Evolutionary conservation across 2,113 vertebrate species (phyloP).

Genomic region (Erpornis zantholeuca): DNA sequence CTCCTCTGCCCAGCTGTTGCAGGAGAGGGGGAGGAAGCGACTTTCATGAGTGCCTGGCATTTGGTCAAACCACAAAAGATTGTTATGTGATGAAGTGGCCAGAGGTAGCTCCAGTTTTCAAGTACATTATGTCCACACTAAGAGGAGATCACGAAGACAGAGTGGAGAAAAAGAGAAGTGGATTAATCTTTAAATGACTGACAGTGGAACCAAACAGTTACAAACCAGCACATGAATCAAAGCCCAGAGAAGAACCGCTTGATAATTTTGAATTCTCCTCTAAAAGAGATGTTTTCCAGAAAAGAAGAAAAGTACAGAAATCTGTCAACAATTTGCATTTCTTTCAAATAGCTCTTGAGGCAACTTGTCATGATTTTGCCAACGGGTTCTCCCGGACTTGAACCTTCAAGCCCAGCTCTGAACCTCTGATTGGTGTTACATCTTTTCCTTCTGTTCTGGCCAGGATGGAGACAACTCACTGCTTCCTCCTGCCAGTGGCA

Average conservation of each 20-base stretch:
- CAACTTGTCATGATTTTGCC: background rate
- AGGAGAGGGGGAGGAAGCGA: background rate
- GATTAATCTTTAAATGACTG: background rate
- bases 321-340: background rate
- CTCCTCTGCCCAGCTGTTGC: background rate
- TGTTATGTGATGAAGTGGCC: background rate
- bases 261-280: background rate
- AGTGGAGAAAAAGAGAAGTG: background rate
- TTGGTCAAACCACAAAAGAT: background rate
- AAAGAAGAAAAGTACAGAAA: background rate
- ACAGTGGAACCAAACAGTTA: background rate
- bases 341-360: background rate
- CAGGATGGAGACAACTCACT: background rate
- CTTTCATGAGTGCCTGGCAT: fast-evolving
- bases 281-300: background rate
- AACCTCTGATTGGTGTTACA: background rate
- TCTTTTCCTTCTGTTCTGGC: background rate
- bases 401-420: background rate
- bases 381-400: background rate
- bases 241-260: background rate
- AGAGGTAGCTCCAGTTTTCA: background rate
- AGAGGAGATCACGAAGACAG: background rate
- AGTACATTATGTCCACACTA: background rate
- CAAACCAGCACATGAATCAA: background rate
- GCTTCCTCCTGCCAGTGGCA: background rate